These are phyloP conservation scores for Macrotis lagotis DNA, from an alignment of 2,113 vertebrate genomes.

Conservation along the genomic window DNA sequence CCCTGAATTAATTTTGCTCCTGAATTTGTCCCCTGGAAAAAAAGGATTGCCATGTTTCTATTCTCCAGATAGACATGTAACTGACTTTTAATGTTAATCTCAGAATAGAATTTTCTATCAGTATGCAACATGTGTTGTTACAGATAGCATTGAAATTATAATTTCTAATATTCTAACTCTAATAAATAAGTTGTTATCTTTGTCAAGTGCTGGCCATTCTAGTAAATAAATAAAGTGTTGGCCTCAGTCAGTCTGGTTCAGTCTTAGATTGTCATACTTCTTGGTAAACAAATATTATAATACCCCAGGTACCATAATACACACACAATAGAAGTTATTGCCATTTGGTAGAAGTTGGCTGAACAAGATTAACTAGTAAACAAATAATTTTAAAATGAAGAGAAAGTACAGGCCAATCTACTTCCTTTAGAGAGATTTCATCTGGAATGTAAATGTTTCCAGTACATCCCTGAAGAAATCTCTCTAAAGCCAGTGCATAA, in stretches of 20 bases:
- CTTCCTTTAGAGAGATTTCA: background rate
- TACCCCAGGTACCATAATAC: background rate
- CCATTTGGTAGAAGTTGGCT: background rate
- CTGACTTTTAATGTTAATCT: background rate
- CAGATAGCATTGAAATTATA: background rate
- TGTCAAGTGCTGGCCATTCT: background rate
- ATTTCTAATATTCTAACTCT: too few relatives aligned
- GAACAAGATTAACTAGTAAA: background rate
- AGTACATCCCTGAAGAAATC: background rate
- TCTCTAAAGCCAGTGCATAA: background rate
- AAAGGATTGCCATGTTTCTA: background rate
- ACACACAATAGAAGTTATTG: background rate
- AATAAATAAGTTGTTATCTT: background rate
- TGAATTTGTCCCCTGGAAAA: background rate
- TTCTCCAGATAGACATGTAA: background rate
- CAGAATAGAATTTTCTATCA: background rate
- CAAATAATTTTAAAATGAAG: background rate
- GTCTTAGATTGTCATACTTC: background rate
- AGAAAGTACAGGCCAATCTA: background rate
- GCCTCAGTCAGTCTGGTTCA: background rate
- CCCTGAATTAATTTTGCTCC: too few relatives aligned
- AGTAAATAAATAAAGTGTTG: too few relatives aligned
- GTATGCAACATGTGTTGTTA: background rate
- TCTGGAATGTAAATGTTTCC: background rate
- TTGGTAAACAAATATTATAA: background rate